These are phyloP conservation scores for Catocala nupta DNA, from an alignment of 2,888 invertebrate species.

Conservation along the genomic window DNA sequence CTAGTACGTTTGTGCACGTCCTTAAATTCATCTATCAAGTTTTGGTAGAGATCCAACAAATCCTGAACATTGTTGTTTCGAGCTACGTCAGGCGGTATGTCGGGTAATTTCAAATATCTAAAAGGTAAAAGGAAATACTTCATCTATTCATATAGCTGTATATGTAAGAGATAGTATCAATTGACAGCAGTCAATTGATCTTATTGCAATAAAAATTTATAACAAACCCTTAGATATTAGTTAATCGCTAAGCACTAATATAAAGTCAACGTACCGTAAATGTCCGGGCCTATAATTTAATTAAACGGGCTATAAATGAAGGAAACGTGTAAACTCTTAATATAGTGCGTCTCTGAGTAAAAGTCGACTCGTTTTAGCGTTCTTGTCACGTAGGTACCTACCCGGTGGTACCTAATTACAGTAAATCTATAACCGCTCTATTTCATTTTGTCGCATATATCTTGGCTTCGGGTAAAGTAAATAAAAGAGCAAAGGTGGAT, in stretches of 20 bases:
- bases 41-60: slow-evolving; percentile 91
- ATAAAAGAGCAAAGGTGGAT: slow-evolving; percentile 3
- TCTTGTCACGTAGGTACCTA: slow-evolving; percentile 39
- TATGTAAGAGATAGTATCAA: neutral
- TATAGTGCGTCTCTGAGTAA: slow-evolving; percentile 5
- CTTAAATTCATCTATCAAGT: slow-evolving; percentile 93
- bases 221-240: neutral
- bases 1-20: slow-evolving; percentile 91
- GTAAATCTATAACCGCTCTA: slow-evolving; percentile 23
- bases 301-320: slow-evolving; percentile 12
- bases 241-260: neutral
- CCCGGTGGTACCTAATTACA: slow-evolving; percentile 26
- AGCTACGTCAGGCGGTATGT: slow-evolving; percentile 91
- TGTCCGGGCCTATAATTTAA: slow-evolving; percentile 12
- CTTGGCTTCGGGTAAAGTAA: slow-evolving; percentile 3
- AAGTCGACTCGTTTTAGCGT: slow-evolving; percentile 17
- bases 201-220: neutral
- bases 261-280: slow-evolving; percentile 1
- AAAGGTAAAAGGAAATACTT: slow-evolving; percentile 25
- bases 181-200: no score
- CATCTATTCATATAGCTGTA: no score
- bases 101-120: slow-evolving; percentile 87
- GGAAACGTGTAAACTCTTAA: slow-evolving; percentile 17
- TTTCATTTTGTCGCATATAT: slow-evolving; percentile 29
- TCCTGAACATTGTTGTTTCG: slow-evolving; percentile 91